Evolutionary conservation across 23 tunicate species (phyloP), one percentile per base, ranked within the genome.

Genomic region (Diplosoma virens): DNA sequence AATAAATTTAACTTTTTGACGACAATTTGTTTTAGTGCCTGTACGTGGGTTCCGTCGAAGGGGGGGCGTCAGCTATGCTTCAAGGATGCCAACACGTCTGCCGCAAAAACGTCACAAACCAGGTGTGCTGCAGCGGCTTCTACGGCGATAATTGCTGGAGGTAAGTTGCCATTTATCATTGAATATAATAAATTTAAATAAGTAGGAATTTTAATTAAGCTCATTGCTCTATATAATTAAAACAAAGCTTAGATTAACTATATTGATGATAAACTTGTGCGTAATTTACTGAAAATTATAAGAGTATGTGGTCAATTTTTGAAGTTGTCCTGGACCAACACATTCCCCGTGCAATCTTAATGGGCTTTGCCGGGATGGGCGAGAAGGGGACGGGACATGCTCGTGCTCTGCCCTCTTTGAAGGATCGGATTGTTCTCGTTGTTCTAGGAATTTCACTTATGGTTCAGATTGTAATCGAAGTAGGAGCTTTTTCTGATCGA

Each of bases 281-380:
- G n/a, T n/a, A n/a, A n/a, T n/a, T n/a, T n/a, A n/a, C n/a, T n/a
- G n/a, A n/a, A n/a, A n/a, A n/a, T n/a, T n/a, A n/a, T n/a, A n/a
- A n/a, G n/a, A n/a, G n/a, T n/a, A n/a, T n/a, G n/a, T n/a, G n/a
- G n/a, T n/a, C n/a, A n/a, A n/a, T n/a, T 59, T 52, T 32, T 75
- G 14, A 54, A 90, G 97, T 54, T 90, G 97, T 35, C 85, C 79
- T 21, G 97, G 97, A 55, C 90, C 90, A 1, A 25, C 30, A 1
- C 69, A 52, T 41, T 37, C 67, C 37, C 66, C 85, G 11, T 90
- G 97, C 70, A 67, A 74, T 35, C 48, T 34, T 18, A 79, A 90
- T 23, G 97, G 97, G 7, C 0, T 84, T 6, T 90, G 97, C 50
- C 41, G 33, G 5, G 97, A 90, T 52, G 88, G 89, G 0, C 34